A percentile compares a stretch with the other conserved stretches of the same genome.
Conservation (phyloP, 2,113 vertebrate species). For the Oplegnathus fasciatus region DNA sequence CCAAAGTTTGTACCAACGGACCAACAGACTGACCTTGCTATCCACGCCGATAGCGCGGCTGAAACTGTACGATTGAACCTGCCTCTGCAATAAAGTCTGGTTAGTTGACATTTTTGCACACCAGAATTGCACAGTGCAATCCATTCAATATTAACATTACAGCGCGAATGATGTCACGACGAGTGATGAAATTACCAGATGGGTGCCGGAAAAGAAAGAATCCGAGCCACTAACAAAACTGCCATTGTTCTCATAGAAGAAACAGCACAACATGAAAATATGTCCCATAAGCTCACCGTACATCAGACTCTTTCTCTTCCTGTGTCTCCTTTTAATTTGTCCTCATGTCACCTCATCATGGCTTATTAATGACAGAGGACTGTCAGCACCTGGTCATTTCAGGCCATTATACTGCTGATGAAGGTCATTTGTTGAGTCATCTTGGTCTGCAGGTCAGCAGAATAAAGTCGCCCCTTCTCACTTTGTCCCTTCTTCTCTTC, state of each 20-base stretch:
- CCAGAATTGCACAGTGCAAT: background rate
- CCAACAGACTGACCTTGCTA: background rate
- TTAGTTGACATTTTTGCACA: background rate
- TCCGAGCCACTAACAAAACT: background rate
- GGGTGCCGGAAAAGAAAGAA: background rate
- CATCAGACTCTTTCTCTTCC: background rate
- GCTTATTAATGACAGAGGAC: constrained; percentile 38
- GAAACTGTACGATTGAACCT: background rate
- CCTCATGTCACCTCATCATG: constrained; percentile 39
- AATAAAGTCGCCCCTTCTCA: background rate
- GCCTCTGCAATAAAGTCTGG: background rate
- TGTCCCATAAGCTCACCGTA: background rate
- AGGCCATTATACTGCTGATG: constrained; percentile 19
- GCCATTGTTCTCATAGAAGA: background rate
- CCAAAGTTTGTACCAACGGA: background rate
- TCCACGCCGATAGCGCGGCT: background rate
- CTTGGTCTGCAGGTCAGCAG: background rate
- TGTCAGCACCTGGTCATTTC: constrained; percentile 68
- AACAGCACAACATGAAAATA: background rate
- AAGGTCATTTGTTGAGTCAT: constrained; percentile 37
- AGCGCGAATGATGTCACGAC: background rate
- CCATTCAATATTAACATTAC: background rate
- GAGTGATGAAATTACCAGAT: background rate
- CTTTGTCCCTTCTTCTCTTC: background rate
- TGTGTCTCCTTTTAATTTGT: constrained; percentile 20